Conservation (phyloP, 2,797 vertebrate species). For the Tadarida brasiliensis region DNA sequence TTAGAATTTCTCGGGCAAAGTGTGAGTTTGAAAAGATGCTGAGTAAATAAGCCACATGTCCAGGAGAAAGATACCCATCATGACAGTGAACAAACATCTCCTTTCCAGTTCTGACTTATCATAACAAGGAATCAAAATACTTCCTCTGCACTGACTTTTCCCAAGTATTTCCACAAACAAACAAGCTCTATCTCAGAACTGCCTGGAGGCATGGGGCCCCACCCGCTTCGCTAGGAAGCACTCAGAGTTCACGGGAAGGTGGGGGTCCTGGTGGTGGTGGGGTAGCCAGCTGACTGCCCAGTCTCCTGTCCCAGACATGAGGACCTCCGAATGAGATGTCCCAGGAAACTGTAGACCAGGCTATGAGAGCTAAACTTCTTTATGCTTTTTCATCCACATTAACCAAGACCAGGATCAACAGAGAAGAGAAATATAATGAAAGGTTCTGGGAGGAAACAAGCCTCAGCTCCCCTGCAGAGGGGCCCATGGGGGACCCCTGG, state of each 20-base stretch:
- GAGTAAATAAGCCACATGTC: not conserved
- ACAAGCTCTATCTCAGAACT: not conserved
- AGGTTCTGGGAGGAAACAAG: not conserved
- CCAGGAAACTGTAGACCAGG: not conserved
- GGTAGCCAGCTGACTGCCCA: rapidly evolving
- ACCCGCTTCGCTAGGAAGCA: not conserved
- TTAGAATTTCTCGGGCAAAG: not conserved
- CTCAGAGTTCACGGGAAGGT: not conserved
- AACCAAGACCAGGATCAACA: not conserved
- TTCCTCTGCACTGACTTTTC: rapidly evolving
- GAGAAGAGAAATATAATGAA: too few species aligned
- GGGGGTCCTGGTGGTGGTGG: not conserved
- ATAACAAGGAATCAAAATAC: not conserved
- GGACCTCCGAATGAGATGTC: not conserved
- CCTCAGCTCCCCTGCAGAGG: not conserved
- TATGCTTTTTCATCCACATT: not conserved
- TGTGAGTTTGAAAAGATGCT: not conserved
- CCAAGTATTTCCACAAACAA: not conserved
- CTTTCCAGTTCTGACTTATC: not conserved
- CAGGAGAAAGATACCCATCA: not conserved
- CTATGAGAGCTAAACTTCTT: not conserved
- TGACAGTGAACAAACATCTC: not conserved
- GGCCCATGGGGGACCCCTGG: not conserved
- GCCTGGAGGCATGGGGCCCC: not conserved
- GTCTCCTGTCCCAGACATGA: not conserved